Conservation (phyloP, 2,888 invertebrate genomes). For the Encarsia formosa region DNA sequence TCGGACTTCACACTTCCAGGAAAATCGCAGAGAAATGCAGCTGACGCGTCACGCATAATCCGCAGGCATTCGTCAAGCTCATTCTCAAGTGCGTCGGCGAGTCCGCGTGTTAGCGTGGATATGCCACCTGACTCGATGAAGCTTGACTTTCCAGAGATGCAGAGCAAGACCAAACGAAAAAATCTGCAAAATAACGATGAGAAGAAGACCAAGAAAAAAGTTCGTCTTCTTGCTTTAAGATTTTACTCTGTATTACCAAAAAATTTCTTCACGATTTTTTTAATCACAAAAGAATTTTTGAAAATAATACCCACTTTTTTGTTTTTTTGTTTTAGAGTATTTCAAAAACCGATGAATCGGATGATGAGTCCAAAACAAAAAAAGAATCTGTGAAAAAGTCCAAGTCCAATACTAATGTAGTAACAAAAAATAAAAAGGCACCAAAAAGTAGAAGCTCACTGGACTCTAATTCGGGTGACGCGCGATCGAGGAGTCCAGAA, state of each 20-base stretch:
- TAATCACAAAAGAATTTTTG: too few species aligned
- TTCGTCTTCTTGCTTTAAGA: not conserved
- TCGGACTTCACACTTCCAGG: conserved; percentile 43
- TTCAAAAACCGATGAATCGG: conserved; percentile 16
- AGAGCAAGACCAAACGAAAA: conserved; percentile 37
- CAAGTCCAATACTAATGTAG: conserved; percentile 29
- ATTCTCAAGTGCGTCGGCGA: conserved; percentile 67
- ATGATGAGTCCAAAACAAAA: conserved; percentile 27
- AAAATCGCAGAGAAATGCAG: conserved; percentile 50
- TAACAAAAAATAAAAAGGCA: conserved; percentile 39
- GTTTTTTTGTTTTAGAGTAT: conserved; percentile 2
- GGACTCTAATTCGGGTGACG: conserved; percentile 31
- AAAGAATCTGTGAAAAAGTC: conserved; percentile 29
- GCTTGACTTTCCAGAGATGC: conserved; percentile 18
- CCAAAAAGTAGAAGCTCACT: conserved; percentile 38
- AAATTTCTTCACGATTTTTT: too few species aligned
- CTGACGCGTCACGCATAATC: conserved; percentile 77
- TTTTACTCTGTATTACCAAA: too few species aligned
- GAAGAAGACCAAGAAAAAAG: conserved; percentile 37
- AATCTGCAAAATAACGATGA: conserved; percentile 36
- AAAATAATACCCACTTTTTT: too few species aligned
- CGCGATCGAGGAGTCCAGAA: conserved; percentile 37
- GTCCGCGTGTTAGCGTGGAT: conserved; percentile 58
- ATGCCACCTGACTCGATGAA: conserved; percentile 17
- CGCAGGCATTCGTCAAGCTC: conserved; percentile 80